phyloP scores from a whole-genome alignment of 2,113 vertebrate genomes.

The Emberiza fucata region DNA sequence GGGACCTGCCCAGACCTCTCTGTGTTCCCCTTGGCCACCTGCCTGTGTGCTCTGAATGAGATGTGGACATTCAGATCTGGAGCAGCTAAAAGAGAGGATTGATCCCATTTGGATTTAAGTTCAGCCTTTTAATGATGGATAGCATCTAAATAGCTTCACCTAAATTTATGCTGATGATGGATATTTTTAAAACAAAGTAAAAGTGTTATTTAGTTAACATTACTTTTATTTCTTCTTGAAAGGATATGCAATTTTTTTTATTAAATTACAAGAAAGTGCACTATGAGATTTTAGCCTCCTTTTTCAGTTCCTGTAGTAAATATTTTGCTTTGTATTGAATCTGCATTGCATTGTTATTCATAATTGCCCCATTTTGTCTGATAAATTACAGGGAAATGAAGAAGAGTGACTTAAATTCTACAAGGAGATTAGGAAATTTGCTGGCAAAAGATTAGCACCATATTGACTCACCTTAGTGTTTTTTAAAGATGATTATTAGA shows the following conservation, averaged over 20 bases:
- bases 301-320: neutral
- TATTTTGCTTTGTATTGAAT: neutral
- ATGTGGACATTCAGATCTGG: neutral
- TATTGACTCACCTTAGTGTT: neutral
- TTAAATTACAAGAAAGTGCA: neutral
- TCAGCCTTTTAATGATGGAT: neutral
- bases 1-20: neutral
- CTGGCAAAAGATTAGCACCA: neutral
- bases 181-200: neutral
- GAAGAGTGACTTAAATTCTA: neutral
- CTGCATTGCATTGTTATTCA: neutral
- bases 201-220: neutral
- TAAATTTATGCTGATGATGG: neutral
- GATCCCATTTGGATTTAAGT: neutral
- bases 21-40: neutral
- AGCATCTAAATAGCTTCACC: neutral
- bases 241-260: neutral
- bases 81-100: neutral
- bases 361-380: neutral
- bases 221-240: neutral
- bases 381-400: neutral
- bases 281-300: neutral
- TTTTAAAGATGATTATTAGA: neutral
- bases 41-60: neutral
- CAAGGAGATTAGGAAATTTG: neutral